Evolutionary conservation across 30 jellyfish, hydroid and myxozoan species (phyloP).

Genomic region (Aurelia sp.): DNA sequence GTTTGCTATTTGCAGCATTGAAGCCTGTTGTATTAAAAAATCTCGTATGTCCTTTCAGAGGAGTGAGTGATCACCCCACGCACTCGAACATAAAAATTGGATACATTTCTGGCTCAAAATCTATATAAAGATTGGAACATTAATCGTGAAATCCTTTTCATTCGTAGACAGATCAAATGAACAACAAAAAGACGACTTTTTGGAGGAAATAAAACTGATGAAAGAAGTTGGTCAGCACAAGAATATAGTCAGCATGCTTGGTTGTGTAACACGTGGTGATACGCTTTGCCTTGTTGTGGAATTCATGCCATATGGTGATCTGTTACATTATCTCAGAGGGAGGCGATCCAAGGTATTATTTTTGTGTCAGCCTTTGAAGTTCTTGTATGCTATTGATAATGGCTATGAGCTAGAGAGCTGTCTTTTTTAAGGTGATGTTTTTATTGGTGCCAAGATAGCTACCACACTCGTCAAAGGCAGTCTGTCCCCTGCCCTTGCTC

Average conservation of each 20-base stretch:
- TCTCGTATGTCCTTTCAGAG: no score
- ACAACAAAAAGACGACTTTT: slow-evolving; percentile 68
- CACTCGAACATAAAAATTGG: background rate
- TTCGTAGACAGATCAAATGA: slow-evolving; percentile 60
- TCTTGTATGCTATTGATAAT: no score
- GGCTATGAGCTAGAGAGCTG: no score
- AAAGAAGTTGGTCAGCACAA: slow-evolving; percentile 93
- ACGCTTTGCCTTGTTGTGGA: slow-evolving; percentile 93
- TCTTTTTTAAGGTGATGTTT: no score
- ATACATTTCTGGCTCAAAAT: background rate
- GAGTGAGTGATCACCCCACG: no score
- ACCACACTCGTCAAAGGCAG: no score
- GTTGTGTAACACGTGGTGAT: slow-evolving; percentile 77
- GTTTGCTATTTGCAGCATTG: background rate
- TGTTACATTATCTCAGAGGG: slow-evolving; percentile 82
- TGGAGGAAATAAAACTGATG: slow-evolving; percentile 90
- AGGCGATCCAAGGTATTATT: slow-evolving; percentile 81
- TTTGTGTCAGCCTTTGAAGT: no score
- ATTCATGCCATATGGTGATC: slow-evolving; percentile 91
- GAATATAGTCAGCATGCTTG: slow-evolving; percentile 87
- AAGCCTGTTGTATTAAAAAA: no score
- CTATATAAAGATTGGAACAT: no score
- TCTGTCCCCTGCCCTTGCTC: no score
- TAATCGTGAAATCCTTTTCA: background rate
- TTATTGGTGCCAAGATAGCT: no score